A percentile compares a stretch with the other conserved stretches of the same genome.
Conservation (phyloP, 2,113 vertebrate species). For the Dromiciops gliroides region DNA sequence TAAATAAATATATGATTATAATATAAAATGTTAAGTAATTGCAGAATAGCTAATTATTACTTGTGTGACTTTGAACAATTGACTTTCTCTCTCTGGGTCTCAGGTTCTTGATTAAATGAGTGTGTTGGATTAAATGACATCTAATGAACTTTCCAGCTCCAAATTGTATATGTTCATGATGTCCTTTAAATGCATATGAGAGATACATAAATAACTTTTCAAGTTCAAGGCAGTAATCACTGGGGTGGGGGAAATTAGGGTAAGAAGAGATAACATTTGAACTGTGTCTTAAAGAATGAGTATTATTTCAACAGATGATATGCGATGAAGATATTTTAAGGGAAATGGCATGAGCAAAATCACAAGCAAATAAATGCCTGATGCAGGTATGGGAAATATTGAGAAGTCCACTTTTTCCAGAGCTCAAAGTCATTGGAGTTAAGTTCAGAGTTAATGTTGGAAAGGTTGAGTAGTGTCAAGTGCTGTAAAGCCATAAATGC, state of each 20-base stretch:
- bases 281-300: no score
- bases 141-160: not conserved
- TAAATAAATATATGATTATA: not conserved
- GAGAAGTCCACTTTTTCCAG: no score
- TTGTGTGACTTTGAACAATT: not conserved
- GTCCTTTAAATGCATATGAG: not conserved
- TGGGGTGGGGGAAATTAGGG: not conserved
- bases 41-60: not conserved
- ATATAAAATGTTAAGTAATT: not conserved
- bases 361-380: no score
- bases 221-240: not conserved
- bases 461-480: no score
- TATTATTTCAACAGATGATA: no score
- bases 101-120: not conserved
- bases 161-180: not conserved
- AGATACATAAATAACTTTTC: not conserved
- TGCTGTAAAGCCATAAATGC: no score
- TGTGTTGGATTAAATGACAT: not conserved
- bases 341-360: no score
- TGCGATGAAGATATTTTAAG: no score
- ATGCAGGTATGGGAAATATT: no score
- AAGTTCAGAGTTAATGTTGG: no score
- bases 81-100: not conserved
- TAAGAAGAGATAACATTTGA: no score
- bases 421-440: no score